Evolutionary conservation across 2,888 invertebrate species (phyloP).

Genomic region (Siphlonurus alternatus): DNA sequence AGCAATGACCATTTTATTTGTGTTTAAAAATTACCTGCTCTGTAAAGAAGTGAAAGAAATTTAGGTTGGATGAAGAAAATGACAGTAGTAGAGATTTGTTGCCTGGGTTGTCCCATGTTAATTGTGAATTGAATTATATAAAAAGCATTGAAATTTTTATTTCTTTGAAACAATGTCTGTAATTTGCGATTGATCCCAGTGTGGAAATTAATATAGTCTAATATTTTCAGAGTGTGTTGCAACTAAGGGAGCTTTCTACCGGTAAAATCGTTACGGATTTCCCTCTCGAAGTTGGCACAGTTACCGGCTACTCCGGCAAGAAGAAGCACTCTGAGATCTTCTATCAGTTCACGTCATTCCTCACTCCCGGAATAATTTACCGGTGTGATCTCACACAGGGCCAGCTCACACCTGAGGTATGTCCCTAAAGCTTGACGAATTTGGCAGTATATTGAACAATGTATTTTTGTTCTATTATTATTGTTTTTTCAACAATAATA

Average conservation of each 20-base stretch:
- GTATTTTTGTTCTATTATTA: background rate
- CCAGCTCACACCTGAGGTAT: constrained; percentile 38
- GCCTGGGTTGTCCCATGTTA: too few relatives aligned
- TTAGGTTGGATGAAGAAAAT: too few relatives aligned
- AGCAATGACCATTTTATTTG: too few relatives aligned
- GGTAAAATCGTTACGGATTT: constrained; percentile 59
- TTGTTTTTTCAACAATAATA: background rate
- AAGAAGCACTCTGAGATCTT: constrained; percentile 78
- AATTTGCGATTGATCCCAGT: too few relatives aligned
- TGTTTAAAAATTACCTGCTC: too few relatives aligned
- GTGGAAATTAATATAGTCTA: too few relatives aligned
- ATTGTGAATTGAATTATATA: too few relatives aligned
- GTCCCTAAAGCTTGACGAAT: constrained; percentile 11
- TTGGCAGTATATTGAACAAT: background rate
- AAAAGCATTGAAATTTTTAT: too few relatives aligned
- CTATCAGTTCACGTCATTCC: constrained; percentile 85
- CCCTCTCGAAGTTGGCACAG: constrained; percentile 70
- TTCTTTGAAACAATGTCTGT: too few relatives aligned
- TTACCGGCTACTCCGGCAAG: constrained; percentile 70
- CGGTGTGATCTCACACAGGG: constrained; percentile 58
- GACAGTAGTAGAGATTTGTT: too few relatives aligned
- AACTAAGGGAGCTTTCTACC: constrained; percentile 53
- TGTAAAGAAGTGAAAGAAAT: too few relatives aligned
- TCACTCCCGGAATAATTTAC: constrained; percentile 78
- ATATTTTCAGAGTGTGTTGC: constrained; percentile 57